Evolutionary conservation across 2,888 invertebrate genomes (phyloP).

Genomic region (Ernsta delagoae): DNA sequence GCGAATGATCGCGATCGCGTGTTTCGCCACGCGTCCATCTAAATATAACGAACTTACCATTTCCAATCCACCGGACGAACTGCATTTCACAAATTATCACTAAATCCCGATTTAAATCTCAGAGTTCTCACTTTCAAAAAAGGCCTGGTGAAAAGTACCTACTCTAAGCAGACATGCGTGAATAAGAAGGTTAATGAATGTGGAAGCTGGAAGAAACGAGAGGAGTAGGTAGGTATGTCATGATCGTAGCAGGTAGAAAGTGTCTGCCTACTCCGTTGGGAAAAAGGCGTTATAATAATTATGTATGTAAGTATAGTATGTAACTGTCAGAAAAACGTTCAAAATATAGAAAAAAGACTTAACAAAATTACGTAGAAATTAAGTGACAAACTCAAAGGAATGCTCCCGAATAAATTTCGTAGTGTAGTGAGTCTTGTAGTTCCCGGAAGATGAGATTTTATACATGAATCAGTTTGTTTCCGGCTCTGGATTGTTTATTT

Average conservation of each 20-base stretch:
- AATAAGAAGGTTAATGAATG: too few species aligned
- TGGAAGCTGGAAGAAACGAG: too few species aligned
- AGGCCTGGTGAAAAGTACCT: too few species aligned
- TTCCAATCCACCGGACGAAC: slow-evolving; percentile 49
- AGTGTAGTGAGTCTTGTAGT: not conserved
- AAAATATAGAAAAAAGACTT: too few species aligned
- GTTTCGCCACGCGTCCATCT: slow-evolving; percentile 54
- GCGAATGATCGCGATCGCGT: slow-evolving; percentile 46
- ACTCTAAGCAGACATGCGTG: too few species aligned
- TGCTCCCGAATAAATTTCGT: too few species aligned
- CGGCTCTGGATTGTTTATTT: slow-evolving; percentile 20
- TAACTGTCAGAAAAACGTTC: too few species aligned
- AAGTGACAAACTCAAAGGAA: slow-evolving; percentile 5
- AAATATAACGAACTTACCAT: slow-evolving; percentile 58
- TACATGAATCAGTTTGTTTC: slow-evolving; percentile 17
- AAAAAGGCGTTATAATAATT: too few species aligned
- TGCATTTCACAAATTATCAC: slow-evolving; percentile 35
- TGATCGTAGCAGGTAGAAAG: too few species aligned
- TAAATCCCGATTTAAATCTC: slow-evolving; percentile 31
- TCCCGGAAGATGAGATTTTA: slow-evolving; percentile 9
- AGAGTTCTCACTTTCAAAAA: not conserved
- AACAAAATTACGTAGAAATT: not conserved
- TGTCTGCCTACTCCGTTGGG: too few species aligned
- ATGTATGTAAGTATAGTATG: too few species aligned
- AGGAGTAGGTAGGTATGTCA: too few species aligned